Conservation (phyloP, 2,113 vertebrate genomes). For the Callipepla californica region DNA sequence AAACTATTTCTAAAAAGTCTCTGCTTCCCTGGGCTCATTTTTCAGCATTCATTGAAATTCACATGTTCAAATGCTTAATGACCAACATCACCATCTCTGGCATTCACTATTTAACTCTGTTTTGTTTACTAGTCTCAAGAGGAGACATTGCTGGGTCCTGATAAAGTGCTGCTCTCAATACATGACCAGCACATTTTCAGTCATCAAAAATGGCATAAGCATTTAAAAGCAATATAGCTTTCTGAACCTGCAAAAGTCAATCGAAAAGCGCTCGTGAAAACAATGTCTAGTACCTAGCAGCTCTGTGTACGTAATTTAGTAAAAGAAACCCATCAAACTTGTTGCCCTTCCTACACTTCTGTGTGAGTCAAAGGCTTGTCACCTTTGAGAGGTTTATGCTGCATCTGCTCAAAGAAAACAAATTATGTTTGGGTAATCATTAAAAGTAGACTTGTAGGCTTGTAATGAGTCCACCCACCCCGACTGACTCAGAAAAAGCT, state of each 20-base stretch:
- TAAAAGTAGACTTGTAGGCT: constrained; percentile 14
- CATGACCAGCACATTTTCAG: neutral
- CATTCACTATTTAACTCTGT: neutral
- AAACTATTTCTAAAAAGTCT: neutral
- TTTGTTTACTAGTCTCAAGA: neutral
- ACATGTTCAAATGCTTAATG: neutral
- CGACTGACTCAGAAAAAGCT: constrained; percentile 44
- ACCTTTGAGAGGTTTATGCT: constrained; percentile 44
- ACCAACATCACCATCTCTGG: neutral
- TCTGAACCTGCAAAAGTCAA: neutral
- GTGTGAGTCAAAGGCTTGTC: constrained; percentile 42
- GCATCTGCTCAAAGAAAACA: constrained; percentile 47
- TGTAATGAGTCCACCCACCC: neutral
- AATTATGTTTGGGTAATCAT: constrained; percentile 57
- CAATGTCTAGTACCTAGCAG: neutral
- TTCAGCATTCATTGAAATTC: neutral
- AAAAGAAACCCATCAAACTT: constrained; percentile 6
- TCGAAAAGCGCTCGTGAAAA: neutral
- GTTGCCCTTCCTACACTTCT: constrained; percentile 9
- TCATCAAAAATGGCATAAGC: neutral
- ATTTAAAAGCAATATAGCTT: neutral
- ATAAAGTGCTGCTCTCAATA: neutral
- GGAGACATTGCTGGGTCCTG: neutral
- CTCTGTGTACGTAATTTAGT: neutral
- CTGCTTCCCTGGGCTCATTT: neutral